Conservation (phyloP, 2,888 invertebrate genomes). For the Hirtodrosophila alboralis region DNA sequence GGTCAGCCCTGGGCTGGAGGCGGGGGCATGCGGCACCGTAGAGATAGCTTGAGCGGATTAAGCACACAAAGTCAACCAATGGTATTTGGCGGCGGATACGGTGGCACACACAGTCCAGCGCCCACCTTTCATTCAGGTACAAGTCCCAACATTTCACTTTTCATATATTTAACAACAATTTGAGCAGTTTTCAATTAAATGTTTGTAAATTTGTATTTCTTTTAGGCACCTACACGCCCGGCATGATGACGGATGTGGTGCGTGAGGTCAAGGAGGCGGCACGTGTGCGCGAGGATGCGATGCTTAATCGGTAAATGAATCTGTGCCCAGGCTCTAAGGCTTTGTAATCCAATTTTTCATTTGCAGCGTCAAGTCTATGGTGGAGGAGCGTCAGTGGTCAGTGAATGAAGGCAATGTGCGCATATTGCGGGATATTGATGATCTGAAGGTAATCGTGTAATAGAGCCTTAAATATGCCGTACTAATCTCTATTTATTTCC, state of each 20-base stretch:
- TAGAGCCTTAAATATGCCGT: not conserved
- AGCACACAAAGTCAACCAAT: constrained; percentile 85
- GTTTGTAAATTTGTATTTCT: constrained; percentile 19
- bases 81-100: constrained; percentile 84
- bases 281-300: constrained; percentile 89
- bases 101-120: constrained; percentile 84
- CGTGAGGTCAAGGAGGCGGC: constrained; percentile 90
- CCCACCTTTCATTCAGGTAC: constrained; percentile 85
- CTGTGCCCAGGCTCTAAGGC: fast-evolving
- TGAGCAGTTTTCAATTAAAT: constrained; percentile 2
- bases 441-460: constrained; percentile 79
- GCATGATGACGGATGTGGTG: constrained; percentile 89
- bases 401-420: constrained; percentile 83
- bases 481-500: constrained; percentile 33
- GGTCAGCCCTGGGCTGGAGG: constrained; percentile 81
- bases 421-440: constrained; percentile 83
- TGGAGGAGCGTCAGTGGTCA: constrained; percentile 84
- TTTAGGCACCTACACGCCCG: constrained; percentile 87
- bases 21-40: constrained; percentile 84
- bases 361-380: constrained; percentile 83
- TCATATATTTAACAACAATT: not conserved
- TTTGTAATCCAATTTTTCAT: not conserved
- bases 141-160: not conserved
- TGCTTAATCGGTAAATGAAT: constrained; percentile 83
- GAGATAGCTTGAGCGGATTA: constrained; percentile 85